Evolutionary conservation across 2,797 vertebrate genomes (phyloP).

Genomic region (Paguma larvata): DNA sequence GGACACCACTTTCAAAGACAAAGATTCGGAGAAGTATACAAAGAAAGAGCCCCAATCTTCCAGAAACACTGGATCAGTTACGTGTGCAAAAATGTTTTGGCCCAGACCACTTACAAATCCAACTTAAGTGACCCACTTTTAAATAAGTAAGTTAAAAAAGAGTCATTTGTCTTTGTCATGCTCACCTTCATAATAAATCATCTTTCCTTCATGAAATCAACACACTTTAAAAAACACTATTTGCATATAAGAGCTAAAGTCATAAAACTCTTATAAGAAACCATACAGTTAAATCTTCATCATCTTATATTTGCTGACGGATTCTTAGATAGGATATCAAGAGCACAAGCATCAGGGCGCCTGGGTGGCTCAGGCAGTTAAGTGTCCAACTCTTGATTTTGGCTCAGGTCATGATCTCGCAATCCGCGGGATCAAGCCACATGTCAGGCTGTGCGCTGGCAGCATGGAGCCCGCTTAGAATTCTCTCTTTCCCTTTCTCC

Average conservation of each 20-base stretch:
- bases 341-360: background rate
- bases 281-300: background rate
- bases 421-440: no score
- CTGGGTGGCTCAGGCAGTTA: no score
- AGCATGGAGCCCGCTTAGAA: no score
- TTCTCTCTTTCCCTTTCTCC: no score
- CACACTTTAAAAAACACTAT: background rate
- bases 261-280: background rate
- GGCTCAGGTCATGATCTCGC: no score
- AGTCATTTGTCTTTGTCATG: background rate
- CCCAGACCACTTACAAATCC: background rate
- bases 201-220: slow-evolving; percentile 49
- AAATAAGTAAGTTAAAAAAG: slow-evolving; percentile 38
- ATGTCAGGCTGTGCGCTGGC: no score
- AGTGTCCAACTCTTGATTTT: no score
- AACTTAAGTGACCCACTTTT: background rate
- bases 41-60: background rate
- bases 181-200: background rate
- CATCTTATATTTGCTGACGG: background rate
- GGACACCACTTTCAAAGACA: background rate
- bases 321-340: background rate
- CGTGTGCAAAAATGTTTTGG: background rate
- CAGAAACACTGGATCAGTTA: background rate
- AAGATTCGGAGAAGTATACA: background rate
- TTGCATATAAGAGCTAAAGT: background rate